These are phyloP conservation scores for Corbicula japonica DNA, from an alignment of 2,888 invertebrate genomes.

Conservation along the genomic window DNA sequence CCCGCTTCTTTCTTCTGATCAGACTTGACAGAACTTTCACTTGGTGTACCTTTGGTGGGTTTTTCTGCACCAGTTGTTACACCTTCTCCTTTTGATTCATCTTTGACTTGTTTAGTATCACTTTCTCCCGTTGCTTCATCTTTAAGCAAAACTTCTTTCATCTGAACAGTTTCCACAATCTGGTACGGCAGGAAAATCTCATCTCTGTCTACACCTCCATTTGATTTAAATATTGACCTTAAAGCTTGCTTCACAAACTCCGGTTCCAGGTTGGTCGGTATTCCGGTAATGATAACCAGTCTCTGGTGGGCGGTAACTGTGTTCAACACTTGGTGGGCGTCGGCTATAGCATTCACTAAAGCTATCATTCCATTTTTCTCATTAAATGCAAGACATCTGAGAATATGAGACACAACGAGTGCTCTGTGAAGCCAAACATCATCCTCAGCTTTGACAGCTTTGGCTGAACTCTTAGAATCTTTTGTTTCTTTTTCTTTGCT, in stretches of 20 bases:
- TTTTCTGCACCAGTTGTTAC: constrained; percentile 1
- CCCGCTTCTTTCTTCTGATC: constrained; percentile 19
- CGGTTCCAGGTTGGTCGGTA: constrained; percentile 77
- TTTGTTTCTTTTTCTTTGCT: constrained; percentile 41
- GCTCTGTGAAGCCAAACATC: constrained; percentile 84
- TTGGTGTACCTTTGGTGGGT: constrained; percentile 5
- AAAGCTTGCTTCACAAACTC: constrained; percentile 77
- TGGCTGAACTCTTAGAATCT: constrained; percentile 39
- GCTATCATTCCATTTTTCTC: constrained; percentile 80
- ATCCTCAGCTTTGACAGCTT: constrained; percentile 77
- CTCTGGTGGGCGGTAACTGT: constrained; percentile 80
- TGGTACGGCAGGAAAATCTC: constrained; percentile 83
- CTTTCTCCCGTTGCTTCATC: constrained; percentile 53
- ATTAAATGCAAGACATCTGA: constrained; percentile 80
- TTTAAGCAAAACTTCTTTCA: constrained; percentile 25
- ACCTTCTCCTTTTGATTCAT: constrained; percentile 8
- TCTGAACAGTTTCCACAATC: constrained; percentile 37
- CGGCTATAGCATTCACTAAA: constrained; percentile 79
- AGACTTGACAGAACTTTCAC: neutral
- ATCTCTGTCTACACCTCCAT: constrained; percentile 83
- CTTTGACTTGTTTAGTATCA: constrained; percentile 7
- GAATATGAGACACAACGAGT: constrained; percentile 83
- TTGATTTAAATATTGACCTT: constrained; percentile 76
- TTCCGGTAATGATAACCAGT: constrained; percentile 83
- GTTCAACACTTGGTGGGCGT: constrained; percentile 78